Conservation (phyloP, 2,888 invertebrate genomes). For the Eueremaeus valkanovi region DNA sequence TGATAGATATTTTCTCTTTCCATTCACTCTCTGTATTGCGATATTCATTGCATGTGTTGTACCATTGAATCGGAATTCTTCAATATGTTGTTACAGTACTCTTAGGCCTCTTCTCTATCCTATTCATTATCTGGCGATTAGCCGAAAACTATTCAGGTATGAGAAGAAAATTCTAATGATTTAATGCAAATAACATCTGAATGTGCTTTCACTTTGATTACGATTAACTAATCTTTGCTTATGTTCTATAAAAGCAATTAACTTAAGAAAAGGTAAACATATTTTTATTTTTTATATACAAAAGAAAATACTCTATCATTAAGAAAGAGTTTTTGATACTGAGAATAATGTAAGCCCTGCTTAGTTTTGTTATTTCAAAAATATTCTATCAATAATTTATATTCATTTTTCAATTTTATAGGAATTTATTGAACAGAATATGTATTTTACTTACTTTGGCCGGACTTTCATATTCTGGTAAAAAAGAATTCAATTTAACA, state of each 20-base stretch:
- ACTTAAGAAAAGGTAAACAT: not conserved
- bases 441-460: not conserved
- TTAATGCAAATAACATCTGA: not conserved
- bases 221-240: not conserved
- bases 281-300: not conserved
- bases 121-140: not conserved
- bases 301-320: too few relatives aligned
- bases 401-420: not conserved
- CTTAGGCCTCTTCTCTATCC: not conserved
- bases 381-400: not conserved
- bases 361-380: not conserved
- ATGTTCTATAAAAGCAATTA: not conserved
- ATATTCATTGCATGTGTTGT: too few relatives aligned
- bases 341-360: too few relatives aligned
- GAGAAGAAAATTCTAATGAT: not conserved
- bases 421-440: not conserved
- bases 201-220: not conserved
- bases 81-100: not conserved
- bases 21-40: too few relatives aligned
- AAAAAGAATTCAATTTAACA: not conserved
- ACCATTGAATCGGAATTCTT: not conserved
- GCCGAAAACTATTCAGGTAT: not conserved
- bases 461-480: not conserved
- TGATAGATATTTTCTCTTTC: too few relatives aligned
- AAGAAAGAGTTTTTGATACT: too few relatives aligned